These are phyloP conservation scores for Habropoda laboriosa DNA, from an alignment of 1,140 invertebrate genomes.

Conservation along the genomic window DNA sequence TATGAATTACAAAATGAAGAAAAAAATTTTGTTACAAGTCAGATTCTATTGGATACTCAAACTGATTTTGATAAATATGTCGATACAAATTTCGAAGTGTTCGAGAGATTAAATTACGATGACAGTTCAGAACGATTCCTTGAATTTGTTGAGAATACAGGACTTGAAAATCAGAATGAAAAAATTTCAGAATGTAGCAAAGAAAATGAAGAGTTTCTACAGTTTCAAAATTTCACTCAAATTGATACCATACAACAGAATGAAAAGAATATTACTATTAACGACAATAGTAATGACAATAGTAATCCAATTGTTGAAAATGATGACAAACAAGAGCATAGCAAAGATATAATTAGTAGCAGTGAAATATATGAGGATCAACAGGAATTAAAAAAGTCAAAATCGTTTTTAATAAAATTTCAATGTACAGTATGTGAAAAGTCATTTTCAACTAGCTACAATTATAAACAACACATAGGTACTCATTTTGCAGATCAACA, in stretches of 20 bases:
- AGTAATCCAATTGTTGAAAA: neutral
- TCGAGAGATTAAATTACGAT: conserved; percentile 63
- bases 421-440: conserved; percentile 74
- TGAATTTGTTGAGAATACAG: conserved; percentile 67
- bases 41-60: conserved; percentile 60
- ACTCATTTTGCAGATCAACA: conserved; percentile 76
- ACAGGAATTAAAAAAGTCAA: conserved; percentile 46
- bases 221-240: conserved; percentile 43
- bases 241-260: conserved; percentile 24
- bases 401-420: conserved; percentile 65
- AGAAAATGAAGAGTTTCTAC: conserved; percentile 39
- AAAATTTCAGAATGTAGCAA: conserved; percentile 35
- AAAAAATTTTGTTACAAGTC: conserved; percentile 52
- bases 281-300: conserved; percentile 20
- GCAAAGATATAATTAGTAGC: neutral
- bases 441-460: conserved; percentile 73
- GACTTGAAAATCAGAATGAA: conserved; percentile 10
- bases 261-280: conserved; percentile 18
- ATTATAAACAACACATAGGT: conserved; percentile 77
- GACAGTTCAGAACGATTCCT: conserved; percentile 66
- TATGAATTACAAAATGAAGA: conserved; percentile 47
- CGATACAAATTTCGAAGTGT: conserved; percentile 66
- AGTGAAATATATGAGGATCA: conserved; percentile 18
- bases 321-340: conserved; percentile 1
- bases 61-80: conserved; percentile 64